Evolutionary conservation across 2,888 invertebrate species (phyloP).

Genomic region (Branchellion lobata): DNA sequence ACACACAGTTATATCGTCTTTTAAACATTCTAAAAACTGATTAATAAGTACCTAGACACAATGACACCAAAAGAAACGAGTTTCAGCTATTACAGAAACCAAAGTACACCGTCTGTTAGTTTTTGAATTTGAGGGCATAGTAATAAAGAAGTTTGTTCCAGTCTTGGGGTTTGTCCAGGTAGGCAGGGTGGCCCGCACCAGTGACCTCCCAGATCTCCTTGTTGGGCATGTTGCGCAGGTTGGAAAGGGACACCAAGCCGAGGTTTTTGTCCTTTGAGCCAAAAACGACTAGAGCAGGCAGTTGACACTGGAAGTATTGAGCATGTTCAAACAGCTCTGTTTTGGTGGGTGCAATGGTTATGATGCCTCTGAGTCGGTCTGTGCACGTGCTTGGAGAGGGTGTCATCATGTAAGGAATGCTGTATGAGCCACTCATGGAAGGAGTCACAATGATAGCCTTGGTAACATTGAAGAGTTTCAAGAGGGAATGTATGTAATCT

Average conservation of each 20-base stretch:
- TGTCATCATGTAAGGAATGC: conserved; percentile 61
- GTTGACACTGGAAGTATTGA: conserved; percentile 57
- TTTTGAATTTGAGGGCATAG: conserved; percentile 54
- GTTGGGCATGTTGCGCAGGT: conserved; percentile 61
- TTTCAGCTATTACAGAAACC: too few relatives aligned
- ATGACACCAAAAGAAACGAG: too few relatives aligned
- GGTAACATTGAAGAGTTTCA: conserved; percentile 55
- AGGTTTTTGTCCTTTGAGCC: conserved; percentile 62
- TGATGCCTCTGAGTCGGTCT: conserved; percentile 58
- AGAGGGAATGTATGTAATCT: conserved; percentile 51
- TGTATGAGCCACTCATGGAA: conserved; percentile 64
- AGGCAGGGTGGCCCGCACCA: conserved; percentile 63
- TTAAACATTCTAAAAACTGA: too few relatives aligned
- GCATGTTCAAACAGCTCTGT: conserved; percentile 54
- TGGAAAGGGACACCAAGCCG: conserved; percentile 57
- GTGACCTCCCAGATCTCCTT: conserved; percentile 58
- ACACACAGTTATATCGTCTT: too few relatives aligned
- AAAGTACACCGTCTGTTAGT: too few relatives aligned
- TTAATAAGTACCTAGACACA: too few relatives aligned
- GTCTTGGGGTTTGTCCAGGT: conserved; percentile 61
- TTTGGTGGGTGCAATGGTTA: conserved; percentile 63
- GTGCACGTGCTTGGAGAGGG: conserved; percentile 54
- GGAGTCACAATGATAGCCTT: conserved; percentile 63
- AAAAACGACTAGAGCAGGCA: conserved; percentile 63
- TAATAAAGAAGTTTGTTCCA: conserved; percentile 63